Base-by-base conservation (phyloP, 53 echinoderm and acorn worm species). In the Paracentrotus lividus region DNA sequence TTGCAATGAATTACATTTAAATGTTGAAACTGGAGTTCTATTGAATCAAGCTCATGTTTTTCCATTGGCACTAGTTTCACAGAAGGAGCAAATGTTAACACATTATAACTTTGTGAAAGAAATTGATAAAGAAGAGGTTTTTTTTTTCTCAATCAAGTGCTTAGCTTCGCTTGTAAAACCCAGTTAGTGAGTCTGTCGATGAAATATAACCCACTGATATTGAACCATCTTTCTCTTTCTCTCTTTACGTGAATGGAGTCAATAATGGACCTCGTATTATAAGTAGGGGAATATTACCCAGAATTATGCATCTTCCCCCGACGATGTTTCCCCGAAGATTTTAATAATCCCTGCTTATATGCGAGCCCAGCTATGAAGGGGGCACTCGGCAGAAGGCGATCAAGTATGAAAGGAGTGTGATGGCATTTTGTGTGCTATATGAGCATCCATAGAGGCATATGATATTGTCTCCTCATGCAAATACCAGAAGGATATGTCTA, bases 271-370 rank as follows among this genome's bases (percentile, higher is more conserved):
- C 47, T 45, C 49, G 2, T 81, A 81, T 81, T 44, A 47, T 81
- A 47, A 81, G 81, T 45, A 81, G 81, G 81, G 81, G 27, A 81
- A 81, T 81, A 81, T 81, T 81, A 47, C 47, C 81, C n/a, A n/a
- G 49, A 45, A 81, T 81, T 81, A 81, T n/a, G 26, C 81, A 81
- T 81, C 81, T 81, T 81, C 47, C 14, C 47, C 20, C n/a, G n/a
- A n/a, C n/a, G 47, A 21, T 26, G 1, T 44, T 81, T 81, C 81
- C 44, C 44, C n/a, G 81, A 81, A 81, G 81, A 81, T 81, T n/a
- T n/a, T 81, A 47, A 81, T 81, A 81, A 81, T 81, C 81, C 81
- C 81, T 81, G 77, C 81, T 81, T 47, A 4, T n/a, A n/a, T 2
- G 81, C 45, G 47, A 81, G 81, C 47, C 26, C 49, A 12, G 81